phyloP scores from a whole-genome alignment of 2,113 vertebrate genomes.

The Antechinus stuartii region DNA sequence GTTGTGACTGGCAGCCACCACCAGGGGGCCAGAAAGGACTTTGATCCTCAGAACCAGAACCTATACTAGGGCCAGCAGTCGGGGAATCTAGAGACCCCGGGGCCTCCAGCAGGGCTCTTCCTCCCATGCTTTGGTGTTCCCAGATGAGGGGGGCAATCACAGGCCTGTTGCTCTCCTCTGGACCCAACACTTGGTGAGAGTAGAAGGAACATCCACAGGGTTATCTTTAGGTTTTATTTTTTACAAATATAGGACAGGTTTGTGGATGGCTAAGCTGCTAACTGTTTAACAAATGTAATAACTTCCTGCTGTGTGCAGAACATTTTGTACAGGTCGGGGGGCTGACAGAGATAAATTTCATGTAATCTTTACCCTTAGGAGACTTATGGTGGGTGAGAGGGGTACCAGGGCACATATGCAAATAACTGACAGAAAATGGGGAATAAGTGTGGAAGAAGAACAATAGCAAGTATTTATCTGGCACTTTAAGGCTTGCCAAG shows the following conservation, averaged over 20 bases:
- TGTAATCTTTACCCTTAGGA: no score
- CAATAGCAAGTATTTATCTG: background rate
- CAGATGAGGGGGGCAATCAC: background rate
- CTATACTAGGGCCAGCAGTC: background rate
- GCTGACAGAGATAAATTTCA: background rate
- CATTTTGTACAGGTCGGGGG: background rate
- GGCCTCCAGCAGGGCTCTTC: no score
- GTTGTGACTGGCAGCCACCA: background rate
- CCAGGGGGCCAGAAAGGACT: slow-evolving; percentile 5
- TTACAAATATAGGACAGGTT: background rate
- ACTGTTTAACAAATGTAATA: background rate
- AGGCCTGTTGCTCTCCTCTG: background rate
- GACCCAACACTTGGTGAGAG: background rate
- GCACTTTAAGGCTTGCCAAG: background rate
- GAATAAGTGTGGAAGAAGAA: no score
- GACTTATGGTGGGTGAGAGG: no score
- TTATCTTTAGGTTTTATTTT: background rate
- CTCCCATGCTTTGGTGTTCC: background rate
- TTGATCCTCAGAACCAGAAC: background rate
- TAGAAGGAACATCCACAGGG: background rate
- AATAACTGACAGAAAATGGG: no score
- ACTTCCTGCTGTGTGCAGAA: background rate
- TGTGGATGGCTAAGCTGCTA: no score
- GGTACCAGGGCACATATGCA: no score
- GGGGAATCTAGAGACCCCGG: no score